phyloP scores from a whole-genome alignment of 2,888 invertebrate species.

The Thecocarcelia acutangulata region DNA sequence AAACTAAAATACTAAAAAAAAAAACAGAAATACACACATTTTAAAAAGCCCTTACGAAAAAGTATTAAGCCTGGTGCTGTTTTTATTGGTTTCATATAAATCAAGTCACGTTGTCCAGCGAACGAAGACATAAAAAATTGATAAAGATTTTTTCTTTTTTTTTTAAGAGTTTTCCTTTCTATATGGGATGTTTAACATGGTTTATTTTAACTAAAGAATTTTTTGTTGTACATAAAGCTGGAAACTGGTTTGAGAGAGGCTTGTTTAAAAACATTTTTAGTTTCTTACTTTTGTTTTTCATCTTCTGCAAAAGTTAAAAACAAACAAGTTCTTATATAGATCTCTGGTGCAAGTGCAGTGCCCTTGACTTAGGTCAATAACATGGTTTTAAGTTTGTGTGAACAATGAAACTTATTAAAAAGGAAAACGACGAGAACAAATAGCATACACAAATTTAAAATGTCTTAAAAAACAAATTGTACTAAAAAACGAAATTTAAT shows the following conservation, averaged over 20 bases:
- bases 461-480: background rate
- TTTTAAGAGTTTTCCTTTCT: background rate
- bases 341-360: constrained; percentile 76
- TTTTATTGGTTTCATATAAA: constrained; percentile 67
- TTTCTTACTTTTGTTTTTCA: constrained; percentile 23
- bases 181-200: constrained; percentile 25
- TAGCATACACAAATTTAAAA: background rate
- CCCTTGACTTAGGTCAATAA: constrained; percentile 81
- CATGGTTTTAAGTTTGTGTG: constrained; percentile 68
- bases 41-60: constrained; percentile 17
- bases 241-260: constrained; percentile 57
- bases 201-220: constrained; percentile 44
- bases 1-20: constrained; percentile 21
- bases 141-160: background rate
- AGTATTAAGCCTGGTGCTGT: constrained; percentile 40
- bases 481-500: too few relatives aligned
- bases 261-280: constrained; percentile 10
- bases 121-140: constrained; percentile 9
- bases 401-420: constrained; percentile 30
- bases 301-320: constrained; percentile 20
- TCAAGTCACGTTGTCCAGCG: constrained; percentile 64
- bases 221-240: constrained; percentile 5
- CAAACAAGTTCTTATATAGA: constrained; percentile 60
- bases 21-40: background rate
- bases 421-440: background rate